Conservation (phyloP, 2,113 vertebrate species). For the Alaudala cheleensis region DNA sequence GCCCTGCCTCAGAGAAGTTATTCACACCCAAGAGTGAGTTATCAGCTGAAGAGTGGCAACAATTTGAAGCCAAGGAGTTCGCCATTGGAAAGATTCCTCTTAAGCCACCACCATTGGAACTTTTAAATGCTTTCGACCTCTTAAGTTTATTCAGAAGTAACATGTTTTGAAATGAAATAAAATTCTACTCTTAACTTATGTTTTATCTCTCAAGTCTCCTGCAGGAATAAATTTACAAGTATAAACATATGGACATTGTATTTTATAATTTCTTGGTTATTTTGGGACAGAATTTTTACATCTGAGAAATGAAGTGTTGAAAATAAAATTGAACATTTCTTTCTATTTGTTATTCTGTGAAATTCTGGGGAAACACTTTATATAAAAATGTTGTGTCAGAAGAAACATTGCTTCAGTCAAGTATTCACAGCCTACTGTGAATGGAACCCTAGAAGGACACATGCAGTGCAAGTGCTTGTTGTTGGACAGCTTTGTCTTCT, state of each 20-base stretch:
- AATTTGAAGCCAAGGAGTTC: conserved; percentile 72
- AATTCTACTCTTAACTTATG: not conserved
- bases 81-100: not conserved
- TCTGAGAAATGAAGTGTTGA: not conserved
- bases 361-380: not conserved
- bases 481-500: not conserved
- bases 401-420: not conserved
- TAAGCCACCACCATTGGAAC: conserved; percentile 76
- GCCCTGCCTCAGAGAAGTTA: conserved; percentile 50
- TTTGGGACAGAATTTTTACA: not conserved
- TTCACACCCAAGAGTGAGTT: conserved; percentile 82
- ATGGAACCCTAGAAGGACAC: too few relatives aligned
- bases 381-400: not conserved
- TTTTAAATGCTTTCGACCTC: conserved; percentile 69
- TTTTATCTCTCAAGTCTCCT: not conserved
- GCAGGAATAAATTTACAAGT: not conserved
- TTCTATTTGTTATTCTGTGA: not conserved
- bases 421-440: not conserved
- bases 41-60: conserved; percentile 81
- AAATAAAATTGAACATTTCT: not conserved
- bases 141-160: not conserved
- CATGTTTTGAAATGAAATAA: not conserved
- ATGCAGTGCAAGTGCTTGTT: not conserved
- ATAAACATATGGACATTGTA: not conserved
- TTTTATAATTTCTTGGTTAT: not conserved